These are phyloP conservation scores for Sympetrum striolatum DNA, from an alignment of 2,888 invertebrate genomes.

Conservation along the genomic window DNA sequence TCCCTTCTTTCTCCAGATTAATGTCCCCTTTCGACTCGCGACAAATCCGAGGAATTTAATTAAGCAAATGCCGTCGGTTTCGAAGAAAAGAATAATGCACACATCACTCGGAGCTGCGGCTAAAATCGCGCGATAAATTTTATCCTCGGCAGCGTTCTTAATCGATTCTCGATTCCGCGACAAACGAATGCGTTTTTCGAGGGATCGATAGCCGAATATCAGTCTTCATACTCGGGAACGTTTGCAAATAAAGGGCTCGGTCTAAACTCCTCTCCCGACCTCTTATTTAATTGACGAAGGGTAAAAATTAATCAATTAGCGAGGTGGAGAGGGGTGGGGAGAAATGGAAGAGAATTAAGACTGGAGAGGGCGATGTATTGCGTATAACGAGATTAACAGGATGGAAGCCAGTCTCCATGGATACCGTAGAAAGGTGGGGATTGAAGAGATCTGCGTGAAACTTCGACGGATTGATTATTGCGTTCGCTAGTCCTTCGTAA, in stretches of 20 bases:
- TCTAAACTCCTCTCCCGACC: background rate
- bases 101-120: background rate
- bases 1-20: background rate
- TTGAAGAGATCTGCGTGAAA: constrained; percentile 12
- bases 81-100: background rate
- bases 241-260: background rate
- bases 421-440: background rate
- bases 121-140: background rate
- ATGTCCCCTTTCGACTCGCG: background rate
- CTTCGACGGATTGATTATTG: constrained; percentile 35
- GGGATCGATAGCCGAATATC: background rate
- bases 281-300: background rate
- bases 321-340: background rate
- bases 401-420: constrained; percentile 23
- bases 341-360: background rate
- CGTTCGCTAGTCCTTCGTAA: constrained; percentile 3
- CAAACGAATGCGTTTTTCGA: background rate
- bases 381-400: constrained; percentile 27
- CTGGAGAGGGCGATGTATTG: background rate
- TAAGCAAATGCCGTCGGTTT: background rate
- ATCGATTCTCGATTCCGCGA: background rate
- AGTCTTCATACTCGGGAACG: background rate
- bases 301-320: constrained; percentile 35
- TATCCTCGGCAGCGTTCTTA: background rate
- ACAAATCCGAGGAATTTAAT: background rate